Evolutionary conservation across 2,797 vertebrate species (phyloP).

Genomic region (Acrossocheilus fasciatus): DNA sequence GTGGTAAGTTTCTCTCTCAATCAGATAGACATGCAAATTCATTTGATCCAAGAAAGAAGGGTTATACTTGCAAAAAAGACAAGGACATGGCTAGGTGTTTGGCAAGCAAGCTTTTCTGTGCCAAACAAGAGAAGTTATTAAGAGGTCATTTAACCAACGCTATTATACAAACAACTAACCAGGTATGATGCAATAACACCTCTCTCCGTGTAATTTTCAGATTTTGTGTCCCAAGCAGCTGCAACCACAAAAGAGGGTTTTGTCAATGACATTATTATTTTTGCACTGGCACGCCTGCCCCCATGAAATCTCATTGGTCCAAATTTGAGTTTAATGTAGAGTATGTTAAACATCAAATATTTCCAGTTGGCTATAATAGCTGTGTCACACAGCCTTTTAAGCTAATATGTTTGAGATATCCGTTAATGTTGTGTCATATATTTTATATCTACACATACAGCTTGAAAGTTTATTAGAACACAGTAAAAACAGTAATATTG

Average conservation of each 20-base stretch:
- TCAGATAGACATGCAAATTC: not conserved
- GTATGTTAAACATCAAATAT: not conserved
- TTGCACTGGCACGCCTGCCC: not conserved
- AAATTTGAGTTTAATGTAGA: not conserved
- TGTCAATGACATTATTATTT: not conserved
- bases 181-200: constrained; percentile 10
- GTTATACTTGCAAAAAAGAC: not conserved
- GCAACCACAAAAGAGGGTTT: not conserved
- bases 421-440: too few species aligned
- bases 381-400: not conserved
- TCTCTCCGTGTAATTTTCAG: not conserved
- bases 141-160: not conserved
- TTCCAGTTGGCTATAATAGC: not conserved
- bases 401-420: too few species aligned
- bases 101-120: not conserved
- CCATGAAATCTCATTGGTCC: not conserved
- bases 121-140: not conserved
- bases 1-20: not conserved
- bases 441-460: too few species aligned
- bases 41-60: not conserved
- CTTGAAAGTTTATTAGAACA: too few species aligned
- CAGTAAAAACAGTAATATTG: too few species aligned
- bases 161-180: not conserved
- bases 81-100: not conserved
- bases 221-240: not conserved